phyloP scores from a whole-genome alignment of 2,797 vertebrate species.

The Hemibagrus guttatus region DNA sequence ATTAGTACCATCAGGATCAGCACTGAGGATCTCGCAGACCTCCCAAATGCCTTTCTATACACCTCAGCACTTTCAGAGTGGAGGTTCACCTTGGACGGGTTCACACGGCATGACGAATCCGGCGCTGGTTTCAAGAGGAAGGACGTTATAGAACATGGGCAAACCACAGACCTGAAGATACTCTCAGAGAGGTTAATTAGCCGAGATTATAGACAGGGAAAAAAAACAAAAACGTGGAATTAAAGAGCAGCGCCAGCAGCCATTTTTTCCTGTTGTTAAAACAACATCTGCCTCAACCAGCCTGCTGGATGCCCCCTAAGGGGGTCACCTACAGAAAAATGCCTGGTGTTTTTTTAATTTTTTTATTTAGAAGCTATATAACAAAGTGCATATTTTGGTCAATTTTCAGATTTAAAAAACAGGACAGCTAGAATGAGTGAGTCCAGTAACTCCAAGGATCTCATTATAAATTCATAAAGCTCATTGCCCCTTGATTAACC shows the following conservation, averaged over 20 bases:
- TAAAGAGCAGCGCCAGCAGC: too few relatives aligned
- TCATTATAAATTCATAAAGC: neutral
- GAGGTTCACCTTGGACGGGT: conserved; percentile 59
- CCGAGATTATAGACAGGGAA: neutral
- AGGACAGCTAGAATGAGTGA: neutral
- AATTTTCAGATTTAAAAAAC: neutral
- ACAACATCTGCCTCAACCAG: neutral
- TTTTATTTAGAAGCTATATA: neutral
- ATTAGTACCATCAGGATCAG: conserved; percentile 62
- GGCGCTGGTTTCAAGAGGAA: neutral
- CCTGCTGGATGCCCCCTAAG: neutral
- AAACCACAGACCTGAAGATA: conserved; percentile 11
- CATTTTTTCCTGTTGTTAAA: neutral
- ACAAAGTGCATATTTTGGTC: neutral
- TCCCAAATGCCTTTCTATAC: neutral
- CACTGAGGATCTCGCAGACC: neutral
- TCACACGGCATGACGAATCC: conserved; percentile 58
- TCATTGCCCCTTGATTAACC: neutral
- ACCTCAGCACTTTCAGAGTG: conserved; percentile 56
- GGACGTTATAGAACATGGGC: conserved; percentile 2
- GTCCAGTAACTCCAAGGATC: neutral
- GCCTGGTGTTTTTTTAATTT: too few relatives aligned
- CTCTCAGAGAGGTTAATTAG: neutral
- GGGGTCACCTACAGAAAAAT: neutral
- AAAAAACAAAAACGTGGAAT: neutral